Evolutionary conservation across 2,888 invertebrate species (phyloP).

Genomic region (Polyploca ridens): DNA sequence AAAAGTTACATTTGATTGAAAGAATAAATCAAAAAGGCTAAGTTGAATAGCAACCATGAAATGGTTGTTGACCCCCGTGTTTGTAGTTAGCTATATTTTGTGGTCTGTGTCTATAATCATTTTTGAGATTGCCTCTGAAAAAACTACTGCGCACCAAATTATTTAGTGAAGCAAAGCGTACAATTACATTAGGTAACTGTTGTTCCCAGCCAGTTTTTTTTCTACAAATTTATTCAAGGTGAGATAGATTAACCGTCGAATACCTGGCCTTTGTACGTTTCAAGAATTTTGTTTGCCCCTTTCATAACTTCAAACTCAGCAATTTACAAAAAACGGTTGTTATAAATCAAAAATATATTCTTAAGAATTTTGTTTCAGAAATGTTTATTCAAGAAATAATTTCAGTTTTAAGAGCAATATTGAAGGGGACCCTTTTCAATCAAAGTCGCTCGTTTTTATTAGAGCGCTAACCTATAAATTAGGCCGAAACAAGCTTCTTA

Average conservation of each 20-base stretch:
- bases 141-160: too few relatives aligned
- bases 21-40: too few relatives aligned
- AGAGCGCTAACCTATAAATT: not conserved
- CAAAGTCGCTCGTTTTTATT: not conserved
- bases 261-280: not conserved
- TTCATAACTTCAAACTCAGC: not conserved
- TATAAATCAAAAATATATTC: too few relatives aligned
- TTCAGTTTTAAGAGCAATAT: not conserved
- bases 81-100: too few relatives aligned
- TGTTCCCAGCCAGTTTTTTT: not conserved
- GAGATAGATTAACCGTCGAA: not conserved
- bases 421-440: not conserved
- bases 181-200: too few relatives aligned
- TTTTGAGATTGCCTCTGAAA: not conserved
- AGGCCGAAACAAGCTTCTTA: not conserved
- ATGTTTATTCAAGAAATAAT: too few relatives aligned
- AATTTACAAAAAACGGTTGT: too few relatives aligned
- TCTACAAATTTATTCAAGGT: not conserved
- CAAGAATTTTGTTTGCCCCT: not conserved
- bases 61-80: too few relatives aligned
- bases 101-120: not conserved
- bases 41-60: too few relatives aligned
- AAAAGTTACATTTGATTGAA: too few relatives aligned
- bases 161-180: not conserved
- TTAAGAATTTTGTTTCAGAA: too few relatives aligned